These are phyloP conservation scores for Arvicanthis niloticus DNA, from an alignment of 2,113 vertebrate species.

Conservation along the genomic window DNA sequence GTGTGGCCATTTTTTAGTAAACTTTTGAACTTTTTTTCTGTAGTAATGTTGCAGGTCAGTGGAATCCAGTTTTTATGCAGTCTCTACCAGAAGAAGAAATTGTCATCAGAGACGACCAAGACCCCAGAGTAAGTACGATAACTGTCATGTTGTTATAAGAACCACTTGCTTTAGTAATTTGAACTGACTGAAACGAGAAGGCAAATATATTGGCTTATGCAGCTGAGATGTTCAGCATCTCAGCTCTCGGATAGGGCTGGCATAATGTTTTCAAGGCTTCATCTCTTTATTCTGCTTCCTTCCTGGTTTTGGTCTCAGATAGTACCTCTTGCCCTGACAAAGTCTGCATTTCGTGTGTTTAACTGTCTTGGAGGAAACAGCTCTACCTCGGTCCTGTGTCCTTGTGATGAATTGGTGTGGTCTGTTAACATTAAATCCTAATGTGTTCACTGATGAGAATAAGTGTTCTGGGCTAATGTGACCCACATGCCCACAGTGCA, in stretches of 20 bases:
- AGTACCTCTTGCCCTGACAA: background rate
- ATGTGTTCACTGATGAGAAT: background rate
- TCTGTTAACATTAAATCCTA: background rate
- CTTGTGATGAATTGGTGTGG: background rate
- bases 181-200: background rate
- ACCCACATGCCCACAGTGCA: background rate
- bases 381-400: background rate
- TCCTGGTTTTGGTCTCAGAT: background rate
- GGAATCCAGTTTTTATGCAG: slow-evolving; percentile 97
- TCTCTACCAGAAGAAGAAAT: slow-evolving; percentile 94
- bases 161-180: background rate
- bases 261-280: background rate
- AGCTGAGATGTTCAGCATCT: background rate
- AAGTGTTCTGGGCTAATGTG: background rate
- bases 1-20: background rate
- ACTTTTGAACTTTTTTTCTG: slow-evolving; percentile 15
- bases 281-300: background rate
- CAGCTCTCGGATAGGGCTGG: background rate
- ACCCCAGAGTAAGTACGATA: slow-evolving; percentile 91
- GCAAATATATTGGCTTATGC: background rate
- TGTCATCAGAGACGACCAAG: slow-evolving; percentile 91
- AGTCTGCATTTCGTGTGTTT: background rate
- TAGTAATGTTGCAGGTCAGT: slow-evolving; percentile 94
- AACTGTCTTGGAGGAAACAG: background rate
- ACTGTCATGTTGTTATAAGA: background rate